Percentiles rank a stretch among this genome's conserved stretches.
These are phyloP conservation scores for Hypocryptadius cinnamomeus DNA, from an alignment of 2,113 vertebrate species.

Conservation along the genomic window DNA sequence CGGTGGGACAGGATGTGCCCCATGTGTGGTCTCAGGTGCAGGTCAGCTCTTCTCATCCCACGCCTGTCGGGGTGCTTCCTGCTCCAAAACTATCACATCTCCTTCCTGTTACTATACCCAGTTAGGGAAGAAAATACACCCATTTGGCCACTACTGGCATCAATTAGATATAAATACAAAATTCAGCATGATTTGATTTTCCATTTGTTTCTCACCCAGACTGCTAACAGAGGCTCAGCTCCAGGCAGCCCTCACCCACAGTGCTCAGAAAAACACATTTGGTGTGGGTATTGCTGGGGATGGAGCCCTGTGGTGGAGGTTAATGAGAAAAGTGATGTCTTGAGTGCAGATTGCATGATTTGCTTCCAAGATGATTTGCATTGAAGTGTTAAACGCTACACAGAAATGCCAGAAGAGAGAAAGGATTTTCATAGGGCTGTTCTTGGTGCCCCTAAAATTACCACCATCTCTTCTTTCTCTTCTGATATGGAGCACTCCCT, in stretches of 20 bases:
- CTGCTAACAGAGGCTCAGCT: neutral
- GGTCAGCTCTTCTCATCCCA: neutral
- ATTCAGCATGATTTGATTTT: neutral
- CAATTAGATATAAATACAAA: neutral
- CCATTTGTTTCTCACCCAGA: neutral
- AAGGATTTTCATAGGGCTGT: neutral
- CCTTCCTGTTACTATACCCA: neutral
- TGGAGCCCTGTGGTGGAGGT: neutral
- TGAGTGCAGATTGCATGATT: neutral
- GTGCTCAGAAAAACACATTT: neutral
- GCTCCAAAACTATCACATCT: neutral
- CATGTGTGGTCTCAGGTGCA: neutral
- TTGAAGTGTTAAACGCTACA: neutral
- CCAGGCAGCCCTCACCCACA: neutral
- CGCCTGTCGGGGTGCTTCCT: neutral
- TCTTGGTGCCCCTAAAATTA: neutral
- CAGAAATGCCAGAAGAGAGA: neutral
- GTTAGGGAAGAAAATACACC: neutral
- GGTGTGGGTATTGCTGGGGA: neutral
- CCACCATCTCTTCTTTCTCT: neutral
- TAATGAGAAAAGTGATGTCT: slow-evolving; percentile 13
- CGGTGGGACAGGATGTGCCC: neutral
- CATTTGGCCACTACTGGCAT: neutral
- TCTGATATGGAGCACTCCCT: neutral
- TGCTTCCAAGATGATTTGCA: neutral